Conservation (phyloP, 2,888 invertebrate genomes). For the Pyralis farinalis region DNA sequence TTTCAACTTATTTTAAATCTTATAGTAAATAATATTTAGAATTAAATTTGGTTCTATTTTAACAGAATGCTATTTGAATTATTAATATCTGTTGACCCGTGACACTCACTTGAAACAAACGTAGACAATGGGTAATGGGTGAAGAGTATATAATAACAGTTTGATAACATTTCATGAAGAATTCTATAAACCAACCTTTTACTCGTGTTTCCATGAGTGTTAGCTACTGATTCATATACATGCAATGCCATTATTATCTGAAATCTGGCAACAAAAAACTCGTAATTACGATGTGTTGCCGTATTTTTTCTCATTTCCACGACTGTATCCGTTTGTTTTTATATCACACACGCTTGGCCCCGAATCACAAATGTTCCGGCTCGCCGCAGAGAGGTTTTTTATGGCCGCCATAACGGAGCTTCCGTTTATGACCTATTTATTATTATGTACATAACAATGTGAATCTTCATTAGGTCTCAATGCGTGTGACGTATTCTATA, state of each 20-base stretch:
- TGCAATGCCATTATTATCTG: background rate
- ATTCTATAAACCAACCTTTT: too few species aligned
- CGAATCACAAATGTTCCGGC: constrained; percentile 11
- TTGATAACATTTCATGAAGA: too few species aligned
- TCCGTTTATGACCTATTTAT: background rate
- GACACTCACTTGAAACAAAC: too few species aligned
- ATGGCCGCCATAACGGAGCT: background rate
- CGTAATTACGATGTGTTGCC: constrained; percentile 27
- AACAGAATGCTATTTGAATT: too few species aligned
- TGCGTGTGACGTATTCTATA: too few species aligned
- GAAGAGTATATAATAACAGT: too few species aligned
- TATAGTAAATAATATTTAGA: too few species aligned
- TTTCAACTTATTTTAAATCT: too few species aligned
- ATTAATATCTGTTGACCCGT: too few species aligned
- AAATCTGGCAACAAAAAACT: constrained; percentile 18
- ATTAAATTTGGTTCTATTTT: too few species aligned
- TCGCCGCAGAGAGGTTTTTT: constrained; percentile 6
- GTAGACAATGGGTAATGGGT: too few species aligned
- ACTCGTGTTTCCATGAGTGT: too few species aligned
- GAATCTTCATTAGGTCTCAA: background rate
- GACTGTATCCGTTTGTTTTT: constrained; percentile 9
- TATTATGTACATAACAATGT: background rate
- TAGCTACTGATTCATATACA: background rate
- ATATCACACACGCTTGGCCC: constrained; percentile 7
- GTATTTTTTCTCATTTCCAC: constrained; percentile 22